Evolutionary conservation across 1,140 invertebrate species (phyloP).

Genomic region (Papilio helenus): DNA sequence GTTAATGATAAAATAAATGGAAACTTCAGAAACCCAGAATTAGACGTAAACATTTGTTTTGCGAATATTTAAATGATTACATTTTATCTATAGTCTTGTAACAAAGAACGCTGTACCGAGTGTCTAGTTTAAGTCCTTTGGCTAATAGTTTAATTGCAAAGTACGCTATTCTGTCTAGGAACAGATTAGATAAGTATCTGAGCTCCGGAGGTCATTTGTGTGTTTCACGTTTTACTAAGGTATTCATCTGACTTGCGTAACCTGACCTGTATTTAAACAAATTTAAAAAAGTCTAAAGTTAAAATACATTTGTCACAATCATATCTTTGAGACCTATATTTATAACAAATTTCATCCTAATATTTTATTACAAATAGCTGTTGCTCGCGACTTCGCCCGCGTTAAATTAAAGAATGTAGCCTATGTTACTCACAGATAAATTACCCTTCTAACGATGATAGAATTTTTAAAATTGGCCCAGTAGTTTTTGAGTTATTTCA

Average conservation of each 20-base stretch:
- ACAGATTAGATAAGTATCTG: constrained; percentile 58
- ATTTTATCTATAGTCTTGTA: constrained; percentile 28
- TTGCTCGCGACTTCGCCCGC: too few relatives aligned
- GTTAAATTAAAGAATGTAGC: too few relatives aligned
- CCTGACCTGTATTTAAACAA: constrained; percentile 40
- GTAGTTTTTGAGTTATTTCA: too few relatives aligned
- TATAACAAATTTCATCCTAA: too few relatives aligned
- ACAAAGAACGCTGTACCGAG: constrained; percentile 43
- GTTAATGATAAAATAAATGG: too few relatives aligned
- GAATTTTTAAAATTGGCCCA: too few relatives aligned
- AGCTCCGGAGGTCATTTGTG: constrained; percentile 54
- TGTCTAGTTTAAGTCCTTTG: neutral
- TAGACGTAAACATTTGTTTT: neutral
- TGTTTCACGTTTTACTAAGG: constrained; percentile 50
- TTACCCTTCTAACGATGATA: too few relatives aligned
- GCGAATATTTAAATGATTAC: neutral
- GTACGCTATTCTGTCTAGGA: constrained; percentile 48
- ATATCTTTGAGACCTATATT: neutral
- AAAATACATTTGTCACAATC: neutral
- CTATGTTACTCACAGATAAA: too few relatives aligned
- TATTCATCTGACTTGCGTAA: constrained; percentile 62
- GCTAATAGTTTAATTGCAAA: constrained; percentile 63
- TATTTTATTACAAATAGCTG: too few relatives aligned
- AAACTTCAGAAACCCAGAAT: too few relatives aligned
- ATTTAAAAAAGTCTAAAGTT: neutral